phyloP scores from a whole-genome alignment of 2,888 invertebrate species.

The Fissipunctia ypsillon region DNA sequence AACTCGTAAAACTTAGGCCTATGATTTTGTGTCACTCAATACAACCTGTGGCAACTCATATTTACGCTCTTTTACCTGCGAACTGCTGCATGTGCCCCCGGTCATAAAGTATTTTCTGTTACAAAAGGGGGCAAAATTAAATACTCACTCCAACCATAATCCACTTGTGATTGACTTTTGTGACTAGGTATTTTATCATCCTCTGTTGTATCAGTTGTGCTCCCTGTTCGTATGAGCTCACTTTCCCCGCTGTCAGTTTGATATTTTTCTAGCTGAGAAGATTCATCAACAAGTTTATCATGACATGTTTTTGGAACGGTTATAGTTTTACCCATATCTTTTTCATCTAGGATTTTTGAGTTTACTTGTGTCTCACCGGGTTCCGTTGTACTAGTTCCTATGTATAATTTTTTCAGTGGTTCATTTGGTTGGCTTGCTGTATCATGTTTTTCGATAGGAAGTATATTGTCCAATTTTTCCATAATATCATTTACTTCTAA shows the following conservation, averaged over 20 bases:
- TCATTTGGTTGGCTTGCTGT: conserved; percentile 17
- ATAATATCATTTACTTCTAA: conserved; percentile 12
- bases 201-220: not conserved
- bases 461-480: not conserved
- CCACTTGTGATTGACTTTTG: conserved; percentile 16
- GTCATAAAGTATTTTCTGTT: not conserved
- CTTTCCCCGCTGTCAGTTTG: not conserved
- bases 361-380: not conserved
- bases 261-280: not conserved
- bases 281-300: not conserved
- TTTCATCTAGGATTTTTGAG: conserved; percentile 6
- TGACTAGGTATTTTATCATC: conserved; percentile 10
- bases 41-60: not conserved
- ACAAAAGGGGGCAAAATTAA: not conserved
- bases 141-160: conserved; percentile 61
- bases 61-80: not conserved
- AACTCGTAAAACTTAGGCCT: not conserved
- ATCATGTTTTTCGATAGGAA: conserved; percentile 7
- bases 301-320: not conserved
- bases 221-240: conserved; percentile 9
- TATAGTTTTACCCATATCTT: not conserved
- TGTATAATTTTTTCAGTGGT: not conserved
- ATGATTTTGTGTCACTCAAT: not conserved
- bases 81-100: not conserved
- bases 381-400: not conserved